Evolutionary conservation across 2,888 invertebrate genomes (phyloP).

Genomic region (Maniola hyperantus): DNA sequence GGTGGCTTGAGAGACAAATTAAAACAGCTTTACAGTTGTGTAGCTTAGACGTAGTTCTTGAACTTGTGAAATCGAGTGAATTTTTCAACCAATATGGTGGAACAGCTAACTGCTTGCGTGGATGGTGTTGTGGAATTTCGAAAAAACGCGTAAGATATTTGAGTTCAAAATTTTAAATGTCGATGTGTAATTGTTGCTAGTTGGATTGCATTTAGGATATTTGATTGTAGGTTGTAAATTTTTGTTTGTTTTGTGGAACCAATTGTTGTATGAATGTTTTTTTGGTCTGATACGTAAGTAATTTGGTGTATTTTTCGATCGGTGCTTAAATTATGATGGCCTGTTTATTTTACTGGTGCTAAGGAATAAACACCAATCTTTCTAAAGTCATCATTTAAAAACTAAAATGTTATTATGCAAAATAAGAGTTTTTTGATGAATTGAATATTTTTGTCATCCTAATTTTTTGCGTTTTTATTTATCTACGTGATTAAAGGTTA

Average conservation of each 20-base stretch:
- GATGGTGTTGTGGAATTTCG: constrained; percentile 11
- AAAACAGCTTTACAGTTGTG: background rate
- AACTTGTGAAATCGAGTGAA: background rate
- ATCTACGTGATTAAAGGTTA: too few species aligned
- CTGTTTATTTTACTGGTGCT: background rate
- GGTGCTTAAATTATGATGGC: background rate
- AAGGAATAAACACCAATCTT: background rate
- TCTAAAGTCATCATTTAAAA: background rate
- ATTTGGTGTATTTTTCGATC: constrained; percentile 10
- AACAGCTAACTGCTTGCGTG: constrained; percentile 10
- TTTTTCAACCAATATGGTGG: background rate
- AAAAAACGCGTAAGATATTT: background rate
- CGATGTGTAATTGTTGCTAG: constrained; percentile 29
- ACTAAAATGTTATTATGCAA: background rate
- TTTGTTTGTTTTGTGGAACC: constrained; percentile 13
- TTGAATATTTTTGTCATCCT: too few species aligned
- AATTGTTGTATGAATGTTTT: constrained; percentile 18
- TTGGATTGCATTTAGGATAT: constrained; percentile 28
- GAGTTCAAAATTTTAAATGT: constrained; percentile 1
- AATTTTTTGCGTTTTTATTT: background rate
- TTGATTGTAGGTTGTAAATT: constrained; percentile 23
- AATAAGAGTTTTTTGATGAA: background rate
- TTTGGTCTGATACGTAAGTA: constrained; percentile 16
- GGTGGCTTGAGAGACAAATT: background rate
- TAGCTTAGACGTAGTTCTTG: background rate